These are phyloP conservation scores for Pangasius krempfi DNA, from an alignment of 2,797 vertebrate genomes.

Conservation along the genomic window DNA sequence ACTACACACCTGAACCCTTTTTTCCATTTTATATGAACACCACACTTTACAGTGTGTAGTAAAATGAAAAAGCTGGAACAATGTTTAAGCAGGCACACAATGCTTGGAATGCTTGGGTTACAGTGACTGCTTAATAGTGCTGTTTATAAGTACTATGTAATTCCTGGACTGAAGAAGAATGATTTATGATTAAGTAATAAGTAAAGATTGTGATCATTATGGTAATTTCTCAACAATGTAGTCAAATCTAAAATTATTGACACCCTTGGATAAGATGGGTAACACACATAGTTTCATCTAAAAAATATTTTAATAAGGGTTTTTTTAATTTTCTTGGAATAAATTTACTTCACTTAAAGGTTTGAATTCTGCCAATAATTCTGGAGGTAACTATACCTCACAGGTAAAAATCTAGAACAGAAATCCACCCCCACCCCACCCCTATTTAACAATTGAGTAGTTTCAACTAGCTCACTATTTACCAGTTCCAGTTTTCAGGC, in stretches of 20 bases:
- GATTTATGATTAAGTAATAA: background rate
- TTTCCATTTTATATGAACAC: slow-evolving; percentile 41
- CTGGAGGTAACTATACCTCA: background rate
- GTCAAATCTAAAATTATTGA: background rate
- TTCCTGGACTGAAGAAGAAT: background rate
- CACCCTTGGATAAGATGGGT: background rate
- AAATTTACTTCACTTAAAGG: background rate
- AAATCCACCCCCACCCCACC: too few relatives aligned
- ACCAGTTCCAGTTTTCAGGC: too few relatives aligned
- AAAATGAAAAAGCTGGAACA: background rate
- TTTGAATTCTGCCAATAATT: background rate
- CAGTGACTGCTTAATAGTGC: background rate
- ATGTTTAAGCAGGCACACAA: background rate
- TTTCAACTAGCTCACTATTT: too few relatives aligned
- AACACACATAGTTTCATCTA: background rate
- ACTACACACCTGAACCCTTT: slow-evolving; percentile 49
- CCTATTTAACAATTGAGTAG: background rate
- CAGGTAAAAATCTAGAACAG: background rate
- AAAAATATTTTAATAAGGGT: background rate
- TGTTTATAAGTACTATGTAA: background rate
- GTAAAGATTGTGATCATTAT: background rate
- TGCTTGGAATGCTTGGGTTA: background rate
- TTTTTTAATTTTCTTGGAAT: background rate
- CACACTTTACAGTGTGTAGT: background rate
- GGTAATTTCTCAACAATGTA: background rate